phyloP scores from a whole-genome alignment of 2,797 vertebrate species.

The Myripristis jacobus region DNA sequence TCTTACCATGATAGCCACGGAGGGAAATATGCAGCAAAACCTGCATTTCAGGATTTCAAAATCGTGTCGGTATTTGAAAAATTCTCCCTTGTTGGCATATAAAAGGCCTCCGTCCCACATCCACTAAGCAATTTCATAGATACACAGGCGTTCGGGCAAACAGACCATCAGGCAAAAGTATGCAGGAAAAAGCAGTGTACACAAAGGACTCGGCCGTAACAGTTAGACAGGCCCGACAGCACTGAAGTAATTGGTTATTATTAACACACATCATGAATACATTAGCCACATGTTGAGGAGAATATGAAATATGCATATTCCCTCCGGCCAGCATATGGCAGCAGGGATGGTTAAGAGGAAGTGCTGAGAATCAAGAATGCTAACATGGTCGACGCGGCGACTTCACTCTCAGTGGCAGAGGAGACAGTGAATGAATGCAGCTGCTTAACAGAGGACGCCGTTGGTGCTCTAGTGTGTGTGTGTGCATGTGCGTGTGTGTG shows the following conservation, averaged over 20 bases:
- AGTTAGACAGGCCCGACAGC: constrained; percentile 28
- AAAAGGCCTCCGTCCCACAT: no score
- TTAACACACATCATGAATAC: constrained; percentile 59
- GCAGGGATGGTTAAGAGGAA: constrained; percentile 40
- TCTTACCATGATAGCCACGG: constrained; percentile 13
- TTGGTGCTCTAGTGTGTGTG: not conserved
- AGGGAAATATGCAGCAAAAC: not conserved
- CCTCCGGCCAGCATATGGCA: constrained; percentile 53
- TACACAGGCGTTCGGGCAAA: constrained; percentile 25
- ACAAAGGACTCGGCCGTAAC: not conserved
- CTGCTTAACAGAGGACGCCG: constrained; percentile 6
- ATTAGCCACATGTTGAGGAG: constrained; percentile 63
- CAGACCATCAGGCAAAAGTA: constrained; percentile 8
- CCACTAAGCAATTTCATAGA: no score
- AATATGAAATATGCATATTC: constrained; percentile 73
- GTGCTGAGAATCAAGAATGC: constrained; percentile 42
- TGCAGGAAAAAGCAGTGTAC: constrained; percentile 8
- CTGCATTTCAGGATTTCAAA: not conserved
- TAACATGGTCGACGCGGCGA: constrained; percentile 23
- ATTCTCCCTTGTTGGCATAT: not conserved
- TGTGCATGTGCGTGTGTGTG: constrained; percentile 1
- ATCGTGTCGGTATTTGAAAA: not conserved
- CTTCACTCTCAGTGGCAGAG: constrained; percentile 13
- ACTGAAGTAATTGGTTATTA: constrained; percentile 52
- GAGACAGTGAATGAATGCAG: constrained; percentile 1